phyloP scores from a whole-genome alignment of 2,888 invertebrate species.

The Melanchra persicariae region DNA sequence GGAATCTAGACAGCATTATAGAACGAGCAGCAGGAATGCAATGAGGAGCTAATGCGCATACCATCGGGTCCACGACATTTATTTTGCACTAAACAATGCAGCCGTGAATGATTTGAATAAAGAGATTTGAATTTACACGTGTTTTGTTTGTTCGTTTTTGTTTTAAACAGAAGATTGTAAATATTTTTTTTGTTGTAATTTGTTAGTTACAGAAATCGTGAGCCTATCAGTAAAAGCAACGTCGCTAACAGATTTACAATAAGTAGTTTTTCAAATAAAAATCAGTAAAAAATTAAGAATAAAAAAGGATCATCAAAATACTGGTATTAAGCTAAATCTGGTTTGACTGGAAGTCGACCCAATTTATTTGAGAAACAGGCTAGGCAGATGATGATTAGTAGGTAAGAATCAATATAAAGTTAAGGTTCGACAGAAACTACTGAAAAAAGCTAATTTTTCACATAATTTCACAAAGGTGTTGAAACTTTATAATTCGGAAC shows the following conservation, averaged over 20 bases:
- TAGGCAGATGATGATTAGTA: no score
- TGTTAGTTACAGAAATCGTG: background rate
- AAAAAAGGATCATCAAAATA: no score
- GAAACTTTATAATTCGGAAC: background rate
- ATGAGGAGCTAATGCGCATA: conserved; percentile 72
- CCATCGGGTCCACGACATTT: conserved; percentile 73
- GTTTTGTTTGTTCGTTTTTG: conserved; percentile 5
- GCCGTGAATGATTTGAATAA: conserved; percentile 36
- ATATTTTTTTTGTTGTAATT: conserved; percentile 6
- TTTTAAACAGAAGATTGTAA: conserved; percentile 4
- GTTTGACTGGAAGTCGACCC: no score
- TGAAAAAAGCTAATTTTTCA: no score
- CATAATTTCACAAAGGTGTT: no score
- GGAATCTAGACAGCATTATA: conserved; percentile 77
- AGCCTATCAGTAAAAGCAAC: background rate
- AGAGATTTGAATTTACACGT: conserved; percentile 24
- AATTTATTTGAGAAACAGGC: no score
- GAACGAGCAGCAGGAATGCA: conserved; percentile 71
- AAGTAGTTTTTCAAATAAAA: no score
- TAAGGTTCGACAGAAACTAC: background rate
- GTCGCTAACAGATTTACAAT: no score
- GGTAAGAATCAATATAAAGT: background rate
- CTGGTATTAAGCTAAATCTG: no score
- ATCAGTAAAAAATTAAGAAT: no score
- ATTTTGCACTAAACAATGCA: conserved; percentile 66